These are phyloP conservation scores for Catharus minimus DNA, from an alignment of 2,113 vertebrate genomes.

Conservation along the genomic window DNA sequence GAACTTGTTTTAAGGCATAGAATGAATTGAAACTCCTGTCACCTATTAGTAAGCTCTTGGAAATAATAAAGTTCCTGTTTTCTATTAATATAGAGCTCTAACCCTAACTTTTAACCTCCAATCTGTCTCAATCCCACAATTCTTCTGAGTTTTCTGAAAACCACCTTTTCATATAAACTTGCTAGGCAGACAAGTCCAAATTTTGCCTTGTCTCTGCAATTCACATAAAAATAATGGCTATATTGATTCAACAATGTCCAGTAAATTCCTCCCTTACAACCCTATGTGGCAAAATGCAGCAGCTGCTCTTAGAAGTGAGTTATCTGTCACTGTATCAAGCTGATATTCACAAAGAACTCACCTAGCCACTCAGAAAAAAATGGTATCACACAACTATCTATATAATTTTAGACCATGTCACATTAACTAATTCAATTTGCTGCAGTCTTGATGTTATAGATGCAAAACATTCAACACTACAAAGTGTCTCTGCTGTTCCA, in stretches of 20 bases:
- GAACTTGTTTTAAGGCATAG: not conserved
- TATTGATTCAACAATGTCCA: not conserved
- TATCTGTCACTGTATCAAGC: not conserved
- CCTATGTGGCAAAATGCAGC: not conserved
- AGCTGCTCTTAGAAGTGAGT: not conserved
- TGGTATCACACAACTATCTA: not conserved
- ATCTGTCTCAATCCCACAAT: not conserved
- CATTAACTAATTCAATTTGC: not conserved
- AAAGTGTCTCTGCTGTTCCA: not conserved
- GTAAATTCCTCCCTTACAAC: not conserved
- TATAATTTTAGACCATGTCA: not conserved
- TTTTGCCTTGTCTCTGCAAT: not conserved
- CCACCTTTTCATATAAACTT: not conserved
- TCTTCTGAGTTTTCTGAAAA: not conserved
- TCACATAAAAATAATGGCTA: not conserved
- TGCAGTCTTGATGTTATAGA: not conserved
- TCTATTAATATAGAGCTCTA: not conserved
- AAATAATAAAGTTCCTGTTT: not conserved
- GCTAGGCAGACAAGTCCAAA: not conserved
- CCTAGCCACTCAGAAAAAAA: not conserved
- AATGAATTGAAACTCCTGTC: accelerated
- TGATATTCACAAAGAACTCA: not conserved
- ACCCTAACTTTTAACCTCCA: not conserved
- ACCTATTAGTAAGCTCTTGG: not conserved
- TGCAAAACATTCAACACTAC: not conserved